Conservation (phyloP, 1,140 invertebrate species). For the Hestina assimilis region DNA sequence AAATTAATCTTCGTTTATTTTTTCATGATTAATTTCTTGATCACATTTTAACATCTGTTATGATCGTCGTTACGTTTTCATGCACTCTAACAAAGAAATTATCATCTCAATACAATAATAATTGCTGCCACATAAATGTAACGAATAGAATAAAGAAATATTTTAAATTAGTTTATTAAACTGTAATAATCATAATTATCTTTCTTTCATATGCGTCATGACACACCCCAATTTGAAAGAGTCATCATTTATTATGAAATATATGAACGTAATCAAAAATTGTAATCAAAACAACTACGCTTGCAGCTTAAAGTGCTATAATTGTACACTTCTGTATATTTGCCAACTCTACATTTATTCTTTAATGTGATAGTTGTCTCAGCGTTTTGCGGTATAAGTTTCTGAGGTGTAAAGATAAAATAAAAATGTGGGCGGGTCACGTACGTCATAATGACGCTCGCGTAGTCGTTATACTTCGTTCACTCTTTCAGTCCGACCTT, state of each 20-base stretch:
- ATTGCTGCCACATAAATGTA: too few relatives aligned
- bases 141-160: too few relatives aligned
- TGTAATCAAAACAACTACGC: not conserved
- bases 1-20: too few relatives aligned
- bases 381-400: too few relatives aligned
- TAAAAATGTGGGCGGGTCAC: slow-evolving; percentile 13
- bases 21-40: too few relatives aligned
- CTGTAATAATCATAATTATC: not conserved
- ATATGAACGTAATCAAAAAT: not conserved
- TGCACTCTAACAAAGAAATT: too few relatives aligned
- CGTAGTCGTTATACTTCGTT: not conserved
- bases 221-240: not conserved
- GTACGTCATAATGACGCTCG: slow-evolving; percentile 4
- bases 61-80: too few relatives aligned
- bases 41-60: too few relatives aligned
- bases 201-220: not conserved
- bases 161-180: too few relatives aligned
- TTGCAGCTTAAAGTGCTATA: not conserved
- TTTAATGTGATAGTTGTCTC: too few relatives aligned
- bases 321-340: not conserved
- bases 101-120: too few relatives aligned
- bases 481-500: not conserved
- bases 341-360: not conserved
- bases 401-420: not conserved
- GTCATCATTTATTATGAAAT: not conserved